Evolutionary conservation across 1,140 invertebrate species (phyloP), one percentile per base, ranked within the genome.

Genomic region (Hormaphis cornu): DNA sequence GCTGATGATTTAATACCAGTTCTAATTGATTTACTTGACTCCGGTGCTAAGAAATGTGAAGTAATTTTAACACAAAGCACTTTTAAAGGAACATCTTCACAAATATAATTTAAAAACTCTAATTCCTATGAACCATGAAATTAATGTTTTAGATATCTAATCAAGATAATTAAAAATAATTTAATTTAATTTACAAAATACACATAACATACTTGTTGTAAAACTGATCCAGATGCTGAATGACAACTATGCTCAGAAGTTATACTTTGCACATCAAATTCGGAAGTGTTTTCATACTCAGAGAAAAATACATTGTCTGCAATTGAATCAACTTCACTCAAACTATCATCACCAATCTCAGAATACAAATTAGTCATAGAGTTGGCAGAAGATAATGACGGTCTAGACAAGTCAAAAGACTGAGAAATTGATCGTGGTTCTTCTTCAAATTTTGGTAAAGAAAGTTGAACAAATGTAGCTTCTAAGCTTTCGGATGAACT

Each of bases 81-180:
- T 76, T 69, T 24, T 75, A 74, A 33, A 73, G 75, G 61, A 20
- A 66, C 12, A 33, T 66, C 44, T 14, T 48, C 42, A 48, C 20
- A 50, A 33, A 66, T 35, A 22, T 50, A 28, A 24, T 66, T 66
- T 30, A 66, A 30, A 66, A 66, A 66, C 50, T 66, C 61, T 37
- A 76, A 75, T 22, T 75, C 76, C 76, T 71, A 48, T 70, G 66
- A 56, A 28, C 75, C 66, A 52, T 66, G 53, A 66, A n/a, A 30
- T 70, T 69, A 56, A 66, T 69, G 30, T 1, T 42, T 37, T 56
- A 63, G 12, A 26, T 46, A 22, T 2, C 26, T 44, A 63, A 44
- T 70, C 26, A 24, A 59, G n/a, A 37, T 61, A 18, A 22, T 61
- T 35, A 71, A 63, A 52, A 52, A 37, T 12, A 40, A 7, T 72